A percentile compares a stretch with the other conserved stretches of the same genome.
Conservation (phyloP, 2,888 invertebrate genomes). For the Leptarthrus brevirostris region DNA sequence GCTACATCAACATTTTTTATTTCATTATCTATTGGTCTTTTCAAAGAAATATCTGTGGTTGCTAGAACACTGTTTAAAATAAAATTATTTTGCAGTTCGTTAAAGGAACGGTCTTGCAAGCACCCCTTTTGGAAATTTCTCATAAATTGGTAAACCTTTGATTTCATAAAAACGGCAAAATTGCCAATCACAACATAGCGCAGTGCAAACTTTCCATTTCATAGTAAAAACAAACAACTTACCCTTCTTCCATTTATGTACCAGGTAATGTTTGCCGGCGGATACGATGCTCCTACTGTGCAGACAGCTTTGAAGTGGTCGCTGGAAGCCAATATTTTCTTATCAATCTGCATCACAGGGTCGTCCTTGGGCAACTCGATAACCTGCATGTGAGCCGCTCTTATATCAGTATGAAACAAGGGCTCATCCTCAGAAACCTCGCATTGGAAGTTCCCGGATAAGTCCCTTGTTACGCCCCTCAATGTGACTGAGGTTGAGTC, state of each 20-base stretch:
- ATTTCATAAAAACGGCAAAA: too few relatives aligned
- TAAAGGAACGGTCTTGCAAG: too few relatives aligned
- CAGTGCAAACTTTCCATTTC: too few relatives aligned
- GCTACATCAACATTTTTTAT: too few relatives aligned
- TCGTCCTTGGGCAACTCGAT: constrained; percentile 70
- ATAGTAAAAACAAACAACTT: too few relatives aligned
- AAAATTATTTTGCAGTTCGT: too few relatives aligned
- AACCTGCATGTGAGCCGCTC: constrained; percentile 70
- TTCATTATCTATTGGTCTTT: too few relatives aligned
- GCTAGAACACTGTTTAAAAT: too few relatives aligned
- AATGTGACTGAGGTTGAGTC: constrained; percentile 70
- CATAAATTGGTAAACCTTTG: too few relatives aligned
- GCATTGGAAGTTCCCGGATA: constrained; percentile 71
- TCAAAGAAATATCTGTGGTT: too few relatives aligned
- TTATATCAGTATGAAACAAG: constrained; percentile 70
- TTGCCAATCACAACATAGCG: too few relatives aligned
- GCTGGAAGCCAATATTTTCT: constrained; percentile 68
- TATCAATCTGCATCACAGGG: constrained; percentile 69
- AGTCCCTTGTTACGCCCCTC: constrained; percentile 69
- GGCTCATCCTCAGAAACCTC: constrained; percentile 73
- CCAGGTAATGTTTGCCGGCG: constrained; percentile 71
- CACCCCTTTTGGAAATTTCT: too few relatives aligned
- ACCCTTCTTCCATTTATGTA: constrained; percentile 70
- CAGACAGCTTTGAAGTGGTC: constrained; percentile 70
- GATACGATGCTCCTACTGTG: constrained; percentile 70